Conservation (phyloP, 2,888 invertebrate genomes). For the Cotesia congregata region DNA sequence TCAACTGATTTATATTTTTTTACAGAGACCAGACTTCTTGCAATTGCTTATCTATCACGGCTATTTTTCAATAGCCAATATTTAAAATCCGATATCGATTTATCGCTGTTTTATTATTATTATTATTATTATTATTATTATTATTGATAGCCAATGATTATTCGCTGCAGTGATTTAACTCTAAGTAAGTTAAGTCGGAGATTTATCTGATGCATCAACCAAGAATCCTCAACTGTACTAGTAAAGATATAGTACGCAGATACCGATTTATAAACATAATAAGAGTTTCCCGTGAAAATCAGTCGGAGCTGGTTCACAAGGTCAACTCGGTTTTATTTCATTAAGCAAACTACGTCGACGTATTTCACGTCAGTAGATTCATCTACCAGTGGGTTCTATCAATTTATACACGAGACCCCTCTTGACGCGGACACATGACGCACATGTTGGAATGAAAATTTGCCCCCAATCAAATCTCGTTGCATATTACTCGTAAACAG, state of each 20-base stretch:
- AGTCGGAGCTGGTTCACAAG: constrained; percentile 58
- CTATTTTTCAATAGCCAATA: background rate
- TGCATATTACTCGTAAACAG: too few species aligned
- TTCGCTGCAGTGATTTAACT: too few species aligned
- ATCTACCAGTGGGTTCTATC: constrained; percentile 38
- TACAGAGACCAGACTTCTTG: background rate
- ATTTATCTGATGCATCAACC: too few species aligned
- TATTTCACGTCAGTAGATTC: constrained; percentile 47
- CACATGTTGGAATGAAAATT: background rate
- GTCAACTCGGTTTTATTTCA: constrained; percentile 56
- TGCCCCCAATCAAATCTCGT: background rate
- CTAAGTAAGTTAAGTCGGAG: too few species aligned
- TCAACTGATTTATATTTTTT: background rate
- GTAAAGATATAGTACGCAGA: background rate
- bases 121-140: background rate
- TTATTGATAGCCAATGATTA: background rate
- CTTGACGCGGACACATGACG: constrained; percentile 18
- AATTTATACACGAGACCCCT: constrained; percentile 45
- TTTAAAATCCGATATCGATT: background rate
- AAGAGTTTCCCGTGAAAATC: constrained; percentile 57
- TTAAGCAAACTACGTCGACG: constrained; percentile 53
- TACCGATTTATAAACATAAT: background rate
- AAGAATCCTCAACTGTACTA: too few species aligned
- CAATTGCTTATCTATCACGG: background rate
- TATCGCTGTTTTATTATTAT: background rate